Base-by-base conservation (phyloP, 2,113 vertebrate species). In the Onychorhynchus coronatus region DNA sequence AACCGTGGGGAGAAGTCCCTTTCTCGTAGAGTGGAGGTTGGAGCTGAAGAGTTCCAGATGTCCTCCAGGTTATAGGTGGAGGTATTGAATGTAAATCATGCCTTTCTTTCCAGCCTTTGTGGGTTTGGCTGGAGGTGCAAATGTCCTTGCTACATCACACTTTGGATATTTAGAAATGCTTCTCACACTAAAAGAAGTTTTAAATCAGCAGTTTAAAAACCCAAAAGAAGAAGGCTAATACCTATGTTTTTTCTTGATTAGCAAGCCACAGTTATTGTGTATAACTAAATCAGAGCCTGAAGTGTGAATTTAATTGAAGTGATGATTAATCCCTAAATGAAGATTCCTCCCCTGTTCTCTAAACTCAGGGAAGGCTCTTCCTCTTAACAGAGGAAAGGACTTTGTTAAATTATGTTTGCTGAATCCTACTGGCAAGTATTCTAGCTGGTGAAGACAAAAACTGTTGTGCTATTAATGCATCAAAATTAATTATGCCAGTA, bases 401-500 rank as follows among this genome's bases (percentile, higher is more conserved):
- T 76, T 89, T 23, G 33, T 71, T 85, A 42, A 77, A 59, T 67
- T 85, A 70, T 6, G 5, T 59, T 79, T 88, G 85, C 50, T 12
- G 3, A 50, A 80, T 73, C 58, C 80, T 88, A 27, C 74, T 82
- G 71, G 78, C 80, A 91, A 76, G 67, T 67, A 63, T 18, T 35
- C 71, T 67, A 47, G 15, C 77, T 77, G 41, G 68, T 81, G 68
- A 90, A 91, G 66, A 89, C 82, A 94, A 89, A 95, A 93, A 24
- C 74, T 88, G 37, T 88, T 62, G 74, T 50, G 71, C 86, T 89
- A 63, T 91, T 94, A 96, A 88, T 46, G 81, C 85, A 88, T 93
- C 85, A 71, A 83, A 96, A 96, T 95, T 85, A 95, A 95, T 95
- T 61, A 88, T 88, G 95, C 91, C 62, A 91, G 95, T 65, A 91